phyloP scores from a whole-genome alignment of 2,797 vertebrate genomes.

The Poeciliopsis infans region DNA sequence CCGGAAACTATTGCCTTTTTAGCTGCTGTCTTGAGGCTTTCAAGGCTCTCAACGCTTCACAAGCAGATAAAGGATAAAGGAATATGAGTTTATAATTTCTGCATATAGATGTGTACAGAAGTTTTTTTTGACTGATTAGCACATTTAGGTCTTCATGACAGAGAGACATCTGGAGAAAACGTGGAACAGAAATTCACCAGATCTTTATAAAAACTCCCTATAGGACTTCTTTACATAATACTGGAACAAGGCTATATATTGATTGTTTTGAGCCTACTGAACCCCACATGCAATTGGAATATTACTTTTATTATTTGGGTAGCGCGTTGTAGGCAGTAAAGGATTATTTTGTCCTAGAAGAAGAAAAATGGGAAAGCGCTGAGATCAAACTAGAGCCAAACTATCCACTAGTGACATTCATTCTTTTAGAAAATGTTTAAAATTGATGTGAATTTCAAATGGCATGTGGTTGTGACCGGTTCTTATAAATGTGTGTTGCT shows the following conservation, averaged over 20 bases:
- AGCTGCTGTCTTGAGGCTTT: constrained; percentile 18
- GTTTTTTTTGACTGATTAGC: constrained; percentile 1
- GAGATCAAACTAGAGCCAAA: not conserved
- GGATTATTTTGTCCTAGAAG: not conserved
- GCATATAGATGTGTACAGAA: constrained; percentile 8
- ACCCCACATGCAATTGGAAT: constrained; percentile 15
- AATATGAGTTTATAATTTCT: constrained; percentile 19
- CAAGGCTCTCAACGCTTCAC: constrained; percentile 24
- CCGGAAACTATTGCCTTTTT: constrained; percentile 19
- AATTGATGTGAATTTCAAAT: too few species aligned
- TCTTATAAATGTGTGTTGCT: too few species aligned
- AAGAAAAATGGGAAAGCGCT: not conserved
- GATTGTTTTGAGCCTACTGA: constrained; percentile 24
- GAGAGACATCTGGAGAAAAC: constrained; percentile 7
- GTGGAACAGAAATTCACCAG: constrained; percentile 8
- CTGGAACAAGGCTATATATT: constrained; percentile 13
- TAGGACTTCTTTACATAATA: constrained; percentile 9
- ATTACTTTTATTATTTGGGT: not conserved
- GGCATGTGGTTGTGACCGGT: too few species aligned
- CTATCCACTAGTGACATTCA: too few species aligned
- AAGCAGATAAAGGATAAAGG: constrained; percentile 38
- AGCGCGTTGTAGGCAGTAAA: not conserved
- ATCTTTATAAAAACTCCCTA: constrained; percentile 17
- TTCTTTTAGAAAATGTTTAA: too few species aligned
- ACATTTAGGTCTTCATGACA: not conserved